Conservation (phyloP, 1,140 invertebrate species). For the Drosophila bocqueti region DNA sequence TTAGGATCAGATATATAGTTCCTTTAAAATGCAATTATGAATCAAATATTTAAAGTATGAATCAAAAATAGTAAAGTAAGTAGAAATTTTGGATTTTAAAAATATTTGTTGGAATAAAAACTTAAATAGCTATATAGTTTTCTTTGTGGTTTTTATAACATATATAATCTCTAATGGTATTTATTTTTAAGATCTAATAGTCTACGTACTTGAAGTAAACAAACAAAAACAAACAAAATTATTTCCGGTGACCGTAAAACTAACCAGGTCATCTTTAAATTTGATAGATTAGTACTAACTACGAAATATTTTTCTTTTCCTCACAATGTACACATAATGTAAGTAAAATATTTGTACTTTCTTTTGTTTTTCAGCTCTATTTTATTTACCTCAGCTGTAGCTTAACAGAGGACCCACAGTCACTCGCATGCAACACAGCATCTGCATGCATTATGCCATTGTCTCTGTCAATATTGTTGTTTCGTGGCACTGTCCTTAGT, state of each 20-base stretch:
- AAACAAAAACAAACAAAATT: no score
- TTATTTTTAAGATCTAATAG: no score
- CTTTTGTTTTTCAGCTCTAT: neutral
- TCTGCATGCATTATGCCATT: conserved; percentile 78
- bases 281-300: neutral
- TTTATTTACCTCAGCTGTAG: neutral
- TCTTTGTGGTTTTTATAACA: neutral
- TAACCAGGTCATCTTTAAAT: neutral
- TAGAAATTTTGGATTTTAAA: neutral
- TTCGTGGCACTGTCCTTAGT: conserved; percentile 55
- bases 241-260: neutral
- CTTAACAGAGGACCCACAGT: conserved; percentile 18
- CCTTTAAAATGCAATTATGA: no score
- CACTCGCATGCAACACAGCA: conserved; percentile 45
- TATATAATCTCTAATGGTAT: neutral
- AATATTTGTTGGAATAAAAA: neutral
- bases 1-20: neutral
- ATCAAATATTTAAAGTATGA: no score
- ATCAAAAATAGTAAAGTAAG: no score
- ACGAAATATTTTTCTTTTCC: neutral
- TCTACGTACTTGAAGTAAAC: neutral
- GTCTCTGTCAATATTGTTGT: conserved; percentile 78
- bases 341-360: neutral
- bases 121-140: neutral
- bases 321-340: neutral